Base-by-base conservation (phyloP, 2,888 invertebrate genomes). In the Globia sparganii region DNA sequence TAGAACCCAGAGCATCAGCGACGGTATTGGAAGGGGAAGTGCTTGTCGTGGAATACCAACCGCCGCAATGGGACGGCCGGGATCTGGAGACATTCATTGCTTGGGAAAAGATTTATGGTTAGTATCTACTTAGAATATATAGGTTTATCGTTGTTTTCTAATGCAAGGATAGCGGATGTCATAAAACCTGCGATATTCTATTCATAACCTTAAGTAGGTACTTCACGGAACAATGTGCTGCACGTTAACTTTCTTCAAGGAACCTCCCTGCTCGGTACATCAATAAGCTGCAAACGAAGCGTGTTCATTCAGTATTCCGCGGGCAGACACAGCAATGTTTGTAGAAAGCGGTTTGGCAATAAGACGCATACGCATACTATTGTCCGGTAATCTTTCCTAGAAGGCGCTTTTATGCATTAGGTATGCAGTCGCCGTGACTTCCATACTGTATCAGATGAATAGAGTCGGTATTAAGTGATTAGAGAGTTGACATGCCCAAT, bases 11-110 rank as follows among this genome's bases (percentile, higher is more conserved):
- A 73, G 97, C 97, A 4, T 96, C 97, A 65, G 97, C 97, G 4
- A 91, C 94, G 9, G 95, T 97, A 4, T 92, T 97, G 61, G 97
- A 97, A 91, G 97, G 97, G 15, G 97, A 97, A 91, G 97, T 97
- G n/a, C 91, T 97, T 62, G 96, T 97, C 40, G 97, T 97, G 75
- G 97, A 97, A 90, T 97, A 97, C 84, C 96, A 97, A 79, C 97
- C 97, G 0, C 94, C 95, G 13, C 95, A 94, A 80, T 97, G 97
- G 95, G 97, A 97, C 87, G 97, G 97, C 70, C 95, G 96, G 69
- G 97, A 97, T 90, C 88, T 97, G 84, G 95, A 96, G 77, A 93
- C 93, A 9, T 97, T 97, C 80, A 93, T 97, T 46, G 93, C 95
- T 46, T 96, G 96, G 95, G 97, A 97, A 90, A 96, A 95, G 91